Evolutionary conservation across 1,140 invertebrate species (phyloP).

Genomic region (Drosophila triauraria): DNA sequence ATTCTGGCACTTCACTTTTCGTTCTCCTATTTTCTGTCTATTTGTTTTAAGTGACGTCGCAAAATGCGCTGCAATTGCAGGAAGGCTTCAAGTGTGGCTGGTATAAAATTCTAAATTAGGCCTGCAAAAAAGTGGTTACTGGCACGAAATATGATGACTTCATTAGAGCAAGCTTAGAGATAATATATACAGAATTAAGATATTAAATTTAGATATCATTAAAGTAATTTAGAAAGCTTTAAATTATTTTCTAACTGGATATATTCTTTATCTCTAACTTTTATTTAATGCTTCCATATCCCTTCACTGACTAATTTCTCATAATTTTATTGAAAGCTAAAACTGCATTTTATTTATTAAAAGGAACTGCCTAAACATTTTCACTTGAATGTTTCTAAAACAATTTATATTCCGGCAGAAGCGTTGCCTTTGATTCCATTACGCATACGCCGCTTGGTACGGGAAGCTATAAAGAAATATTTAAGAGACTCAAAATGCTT

Average conservation of each 20-base stretch:
- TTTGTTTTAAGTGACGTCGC: slow-evolving; percentile 58
- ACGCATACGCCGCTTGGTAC: slow-evolving; percentile 41
- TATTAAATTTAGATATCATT: neutral
- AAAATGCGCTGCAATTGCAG: slow-evolving; percentile 44
- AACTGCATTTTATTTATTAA: neutral
- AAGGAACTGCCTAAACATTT: neutral
- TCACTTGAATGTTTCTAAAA: neutral
- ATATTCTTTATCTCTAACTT: neutral
- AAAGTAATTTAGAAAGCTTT: neutral
- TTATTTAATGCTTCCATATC: slow-evolving; percentile 12
- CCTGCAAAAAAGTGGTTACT: slow-evolving; percentile 1
- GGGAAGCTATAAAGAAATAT: slow-evolving; percentile 5
- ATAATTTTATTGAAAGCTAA: slow-evolving; percentile 5
- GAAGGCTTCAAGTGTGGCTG: slow-evolving; percentile 22
- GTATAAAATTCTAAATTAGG: slow-evolving; percentile 30
- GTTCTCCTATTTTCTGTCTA: slow-evolving; percentile 17
- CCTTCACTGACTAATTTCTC: slow-evolving; percentile 1
- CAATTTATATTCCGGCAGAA: slow-evolving; percentile 7
- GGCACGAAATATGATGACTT: neutral
- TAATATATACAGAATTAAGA: neutral
- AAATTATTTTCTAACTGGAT: neutral
- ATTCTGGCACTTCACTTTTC: slow-evolving; percentile 57
- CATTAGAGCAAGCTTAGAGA: slow-evolving; percentile 1
- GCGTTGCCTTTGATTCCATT: slow-evolving; percentile 33
- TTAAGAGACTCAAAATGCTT: slow-evolving; percentile 47